Conservation (phyloP, 2,113 vertebrate genomes). For the Delphinus delphis region DNA sequence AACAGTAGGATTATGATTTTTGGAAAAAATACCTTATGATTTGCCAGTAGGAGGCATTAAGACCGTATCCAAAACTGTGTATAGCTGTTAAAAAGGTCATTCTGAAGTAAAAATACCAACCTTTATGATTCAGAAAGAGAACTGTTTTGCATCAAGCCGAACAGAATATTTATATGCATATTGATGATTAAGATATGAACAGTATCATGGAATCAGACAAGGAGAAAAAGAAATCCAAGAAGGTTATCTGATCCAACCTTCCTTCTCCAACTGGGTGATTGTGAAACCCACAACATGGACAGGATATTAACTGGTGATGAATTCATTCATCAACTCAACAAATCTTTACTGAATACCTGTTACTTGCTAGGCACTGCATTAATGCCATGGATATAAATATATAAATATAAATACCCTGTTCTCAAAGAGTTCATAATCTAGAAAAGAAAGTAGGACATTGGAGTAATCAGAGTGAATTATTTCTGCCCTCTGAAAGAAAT, state of each 20-base stretch:
- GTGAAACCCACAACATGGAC: background rate
- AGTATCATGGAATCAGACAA: background rate
- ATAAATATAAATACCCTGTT: background rate
- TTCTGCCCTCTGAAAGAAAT: background rate
- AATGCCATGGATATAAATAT: background rate
- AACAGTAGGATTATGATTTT: background rate
- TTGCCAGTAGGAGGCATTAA: background rate
- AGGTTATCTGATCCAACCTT: background rate
- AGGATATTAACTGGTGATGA: background rate
- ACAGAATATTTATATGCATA: background rate
- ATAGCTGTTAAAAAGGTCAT: background rate
- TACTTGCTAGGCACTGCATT: background rate
- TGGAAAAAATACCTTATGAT: background rate
- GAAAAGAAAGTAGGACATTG: background rate
- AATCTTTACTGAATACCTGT: background rate
- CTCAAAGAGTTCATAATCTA: background rate
- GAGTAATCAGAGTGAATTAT: background rate
- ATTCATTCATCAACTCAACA: background rate
- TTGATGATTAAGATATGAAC: background rate
- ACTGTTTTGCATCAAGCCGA: background rate
- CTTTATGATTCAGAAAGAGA: background rate
- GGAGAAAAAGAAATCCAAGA: background rate
- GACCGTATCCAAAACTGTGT: background rate
- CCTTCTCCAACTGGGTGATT: background rate
- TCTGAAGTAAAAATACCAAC: constrained; percentile 45